phyloP scores from a whole-genome alignment of 1,140 invertebrate genomes.

The Potamilus streckersoni region DNA sequence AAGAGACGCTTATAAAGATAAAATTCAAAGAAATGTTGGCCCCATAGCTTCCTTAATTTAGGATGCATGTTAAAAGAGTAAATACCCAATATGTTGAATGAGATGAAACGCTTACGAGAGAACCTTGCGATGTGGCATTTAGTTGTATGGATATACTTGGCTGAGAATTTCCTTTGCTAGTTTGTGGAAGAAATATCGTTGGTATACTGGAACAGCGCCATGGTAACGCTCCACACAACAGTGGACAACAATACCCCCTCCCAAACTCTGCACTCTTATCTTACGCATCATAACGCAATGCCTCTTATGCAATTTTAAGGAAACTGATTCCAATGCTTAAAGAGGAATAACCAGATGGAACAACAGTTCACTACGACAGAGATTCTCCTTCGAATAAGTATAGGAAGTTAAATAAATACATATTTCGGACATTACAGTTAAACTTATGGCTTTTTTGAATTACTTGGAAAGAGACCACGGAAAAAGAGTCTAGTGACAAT shows the following conservation, averaged over 20 bases:
- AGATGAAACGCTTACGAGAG: conserved; percentile 20
- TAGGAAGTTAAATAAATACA: conserved; percentile 13
- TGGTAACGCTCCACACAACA: conserved; percentile 28
- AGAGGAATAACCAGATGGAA: not conserved
- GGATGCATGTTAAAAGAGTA: conserved; percentile 21
- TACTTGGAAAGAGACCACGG: conserved; percentile 33
- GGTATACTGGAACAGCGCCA: conserved; percentile 23
- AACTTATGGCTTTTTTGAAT: too few species aligned
- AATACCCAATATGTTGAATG: conserved; percentile 17
- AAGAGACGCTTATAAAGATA: not conserved
- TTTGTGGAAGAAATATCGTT: conserved; percentile 36
- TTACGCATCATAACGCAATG: conserved; percentile 17
- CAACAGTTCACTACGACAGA: conserved; percentile 35
- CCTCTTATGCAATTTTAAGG: conserved; percentile 24
- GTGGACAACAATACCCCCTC: conserved; percentile 33
- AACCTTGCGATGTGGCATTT: conserved; percentile 20
- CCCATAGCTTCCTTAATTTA: conserved; percentile 20
- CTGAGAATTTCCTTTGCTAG: conserved; percentile 36
- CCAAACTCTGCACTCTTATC: conserved; percentile 24
- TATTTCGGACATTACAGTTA: not conserved
- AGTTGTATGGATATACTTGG: conserved; percentile 40
- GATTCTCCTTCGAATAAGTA: conserved; percentile 35
- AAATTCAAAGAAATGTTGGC: conserved; percentile 20
- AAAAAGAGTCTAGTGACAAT: conserved; percentile 35
- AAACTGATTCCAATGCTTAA: conserved; percentile 18